Percentiles rank a stretch among this genome's conserved stretches.
These are phyloP conservation scores for Xyrauchen texanus DNA, from an alignment of 2,113 vertebrate genomes.

Conservation along the genomic window DNA sequence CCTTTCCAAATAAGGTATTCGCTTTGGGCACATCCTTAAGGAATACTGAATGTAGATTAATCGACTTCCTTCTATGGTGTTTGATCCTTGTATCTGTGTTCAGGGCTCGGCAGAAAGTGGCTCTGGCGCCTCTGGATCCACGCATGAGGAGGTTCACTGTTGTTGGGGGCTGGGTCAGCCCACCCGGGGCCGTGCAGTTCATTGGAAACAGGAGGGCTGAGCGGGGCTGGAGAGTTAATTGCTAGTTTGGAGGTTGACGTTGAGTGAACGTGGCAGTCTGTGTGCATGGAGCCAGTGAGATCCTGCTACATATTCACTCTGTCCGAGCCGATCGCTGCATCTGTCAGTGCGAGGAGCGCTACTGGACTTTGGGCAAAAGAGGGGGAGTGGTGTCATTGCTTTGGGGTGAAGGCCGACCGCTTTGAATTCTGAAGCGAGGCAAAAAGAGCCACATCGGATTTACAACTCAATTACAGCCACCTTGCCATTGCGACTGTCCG, in stretches of 20 bases:
- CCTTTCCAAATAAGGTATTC: too few relatives aligned
- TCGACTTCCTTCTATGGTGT: background rate
- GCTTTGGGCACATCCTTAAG: too few relatives aligned
- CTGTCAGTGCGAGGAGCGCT: constrained; percentile 60
- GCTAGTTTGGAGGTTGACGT: constrained; percentile 73
- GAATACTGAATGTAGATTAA: background rate
- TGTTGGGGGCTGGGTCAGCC: constrained; percentile 61
- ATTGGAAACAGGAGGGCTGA: constrained; percentile 34
- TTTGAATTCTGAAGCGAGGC: constrained; percentile 12
- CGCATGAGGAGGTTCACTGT: constrained; percentile 58
- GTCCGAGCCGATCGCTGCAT: constrained; percentile 66
- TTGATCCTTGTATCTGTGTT: constrained; percentile 46
- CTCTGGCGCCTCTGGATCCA: background rate
- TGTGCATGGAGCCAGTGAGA: constrained; percentile 65
- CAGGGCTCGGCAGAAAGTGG: constrained; percentile 63
- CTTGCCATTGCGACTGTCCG: background rate
- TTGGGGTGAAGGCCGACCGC: background rate
- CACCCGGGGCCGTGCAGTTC: constrained; percentile 61
- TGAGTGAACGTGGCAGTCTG: constrained; percentile 71
- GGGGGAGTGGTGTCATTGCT: background rate
- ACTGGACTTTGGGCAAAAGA: constrained; percentile 38
- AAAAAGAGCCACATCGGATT: constrained; percentile 36
- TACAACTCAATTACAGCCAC: constrained; percentile 39
- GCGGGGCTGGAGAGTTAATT: constrained; percentile 71
- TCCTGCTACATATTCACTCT: constrained; percentile 70